Base-by-base conservation (phyloP, 2,113 vertebrate genomes). In the Noctilio leporinus region DNA sequence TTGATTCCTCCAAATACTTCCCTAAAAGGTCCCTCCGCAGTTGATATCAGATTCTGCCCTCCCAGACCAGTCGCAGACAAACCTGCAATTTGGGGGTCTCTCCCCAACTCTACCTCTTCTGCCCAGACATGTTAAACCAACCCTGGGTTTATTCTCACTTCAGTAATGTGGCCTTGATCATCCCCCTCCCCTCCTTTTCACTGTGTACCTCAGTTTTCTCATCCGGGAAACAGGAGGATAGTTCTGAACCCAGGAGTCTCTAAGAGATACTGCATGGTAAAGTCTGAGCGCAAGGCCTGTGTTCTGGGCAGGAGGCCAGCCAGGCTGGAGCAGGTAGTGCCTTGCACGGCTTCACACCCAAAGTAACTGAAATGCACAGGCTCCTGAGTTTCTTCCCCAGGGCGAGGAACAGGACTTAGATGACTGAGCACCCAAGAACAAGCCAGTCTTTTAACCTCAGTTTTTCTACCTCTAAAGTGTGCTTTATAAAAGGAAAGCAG, bases 271-370 rank as follows among this genome's bases (percentile, higher is more conserved):
- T 3, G 2, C 2, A 19, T 0, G 7, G 35, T 14, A 20, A 49
- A 2, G 53, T 12, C 0, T 33, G 22, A 17, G 15, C 59, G 3
- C 26, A 8, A 43, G 0, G 1, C 47, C 45, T 7, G 2, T 4
- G 28, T 49, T 43, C 15, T 1, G 6, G 10, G 5, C 24, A 38
- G 73, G 35, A 26, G 28, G 67, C 69, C 43, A 1, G 0, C 30
- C 3, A 5, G 28, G 40, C 38, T 65, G 30, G 10, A 17, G 16
- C 28, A 0, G 1, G 0, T 28, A 43, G 7, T 7, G 19, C 7
- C 15, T 0, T 9, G 5, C 4, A 4, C 1, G 3, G 3, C 17
- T 2, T 12, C 12, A 26, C 15, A 55, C 1, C 1, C 69, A 5
- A 69, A 5, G 30, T 3, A 22, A 59, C 72, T 53, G 24, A 7